Evolutionary conservation across 2,113 vertebrate genomes (phyloP).

Genomic region (Corvus moneduloides): DNA sequence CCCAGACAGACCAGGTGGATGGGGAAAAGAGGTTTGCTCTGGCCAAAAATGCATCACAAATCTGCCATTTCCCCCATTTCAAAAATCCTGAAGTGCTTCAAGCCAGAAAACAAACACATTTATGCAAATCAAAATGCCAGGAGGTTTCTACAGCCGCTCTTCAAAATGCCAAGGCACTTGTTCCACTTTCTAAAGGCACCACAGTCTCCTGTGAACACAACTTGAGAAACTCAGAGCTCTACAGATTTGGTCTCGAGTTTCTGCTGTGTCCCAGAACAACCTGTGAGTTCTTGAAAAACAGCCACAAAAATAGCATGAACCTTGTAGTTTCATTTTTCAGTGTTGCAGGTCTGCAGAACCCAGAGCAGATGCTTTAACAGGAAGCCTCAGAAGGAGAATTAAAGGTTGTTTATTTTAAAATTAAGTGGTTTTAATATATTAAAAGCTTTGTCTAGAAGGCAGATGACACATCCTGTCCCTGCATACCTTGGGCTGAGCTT

Average conservation of each 20-base stretch:
- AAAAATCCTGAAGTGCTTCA: background rate
- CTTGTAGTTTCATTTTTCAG: background rate
- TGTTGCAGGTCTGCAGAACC: background rate
- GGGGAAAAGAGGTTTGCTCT: background rate
- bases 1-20: background rate
- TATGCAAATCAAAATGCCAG: background rate
- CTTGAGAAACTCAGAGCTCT: background rate
- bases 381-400: background rate
- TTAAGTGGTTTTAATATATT: background rate
- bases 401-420: background rate
- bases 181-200: background rate
- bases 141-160: background rate
- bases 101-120: background rate
- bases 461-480: background rate
- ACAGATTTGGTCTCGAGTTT: background rate
- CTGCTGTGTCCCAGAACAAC: background rate
- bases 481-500: background rate
- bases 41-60: background rate
- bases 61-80: background rate
- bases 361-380: background rate
- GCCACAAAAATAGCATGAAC: background rate
- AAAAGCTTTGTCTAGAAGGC: background rate
- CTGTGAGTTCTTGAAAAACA: background rate
- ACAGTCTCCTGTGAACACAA: background rate
- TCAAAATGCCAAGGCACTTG: background rate